phyloP scores from a whole-genome alignment of 2,113 vertebrate genomes.

The Dendrocopos noguchii region DNA sequence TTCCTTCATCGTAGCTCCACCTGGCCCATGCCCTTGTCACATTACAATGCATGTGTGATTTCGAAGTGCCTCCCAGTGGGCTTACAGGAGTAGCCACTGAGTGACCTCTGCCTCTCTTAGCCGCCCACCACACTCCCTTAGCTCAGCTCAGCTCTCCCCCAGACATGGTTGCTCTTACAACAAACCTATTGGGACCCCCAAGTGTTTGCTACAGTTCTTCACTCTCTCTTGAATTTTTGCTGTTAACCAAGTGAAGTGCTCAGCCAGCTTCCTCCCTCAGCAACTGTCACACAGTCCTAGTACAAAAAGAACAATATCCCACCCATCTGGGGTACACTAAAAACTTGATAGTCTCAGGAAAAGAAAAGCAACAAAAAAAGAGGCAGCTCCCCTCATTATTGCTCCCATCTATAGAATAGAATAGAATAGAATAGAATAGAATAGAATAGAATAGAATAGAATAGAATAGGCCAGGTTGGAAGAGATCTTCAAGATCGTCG shows the following conservation, averaged over 20 bases:
- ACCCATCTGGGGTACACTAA: not conserved
- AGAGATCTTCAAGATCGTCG: too few species aligned
- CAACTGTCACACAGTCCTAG: accelerated
- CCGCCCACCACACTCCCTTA: not conserved
- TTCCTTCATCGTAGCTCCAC: too few species aligned
- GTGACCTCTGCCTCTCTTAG: too few species aligned
- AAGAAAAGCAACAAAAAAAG: not conserved
- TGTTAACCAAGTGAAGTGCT: not conserved
- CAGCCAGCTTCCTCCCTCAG: not conserved
- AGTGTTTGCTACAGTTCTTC: not conserved
- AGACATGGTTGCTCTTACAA: not conserved
- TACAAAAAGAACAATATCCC: not conserved
- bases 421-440: too few species aligned
- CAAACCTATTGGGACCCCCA: not conserved
- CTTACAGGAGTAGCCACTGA: too few species aligned
- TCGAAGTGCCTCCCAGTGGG: too few species aligned
- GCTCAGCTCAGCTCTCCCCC: not conserved
- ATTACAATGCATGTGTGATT: too few species aligned
- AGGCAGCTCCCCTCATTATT: not conserved
- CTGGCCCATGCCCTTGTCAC: too few species aligned
- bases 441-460: too few species aligned
- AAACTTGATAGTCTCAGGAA: not conserved
- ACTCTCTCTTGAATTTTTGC: not conserved
- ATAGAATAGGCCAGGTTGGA: too few species aligned
- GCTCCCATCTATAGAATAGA: too few species aligned